Base-by-base conservation (phyloP, 2,113 vertebrate genomes). In the Stictonetta naevosa region DNA sequence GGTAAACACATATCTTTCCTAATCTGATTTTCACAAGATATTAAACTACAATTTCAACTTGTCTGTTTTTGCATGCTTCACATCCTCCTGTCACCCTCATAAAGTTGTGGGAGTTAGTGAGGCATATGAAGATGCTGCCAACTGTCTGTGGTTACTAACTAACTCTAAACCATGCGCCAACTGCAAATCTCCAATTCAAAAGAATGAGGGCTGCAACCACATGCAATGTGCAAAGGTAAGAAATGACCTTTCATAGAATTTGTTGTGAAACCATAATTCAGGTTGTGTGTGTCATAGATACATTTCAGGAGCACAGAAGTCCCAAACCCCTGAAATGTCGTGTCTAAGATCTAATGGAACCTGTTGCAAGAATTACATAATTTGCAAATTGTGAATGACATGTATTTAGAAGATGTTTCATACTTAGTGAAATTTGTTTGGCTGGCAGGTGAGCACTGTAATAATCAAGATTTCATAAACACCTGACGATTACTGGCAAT, bases 141-240 rank as follows among this genome's bases (percentile, higher is more conserved):
- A 99, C 97, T 99, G 99, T 97, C 98, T 99, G 79, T 99, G 99
- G 99, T 96, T 99, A 92, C 98, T 99, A 86, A 99, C 98, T 13
- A 99, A 99, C 98, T 98, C 99, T 89, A 99, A 99, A 95, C 97
- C 99, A 13, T 99, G 99, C 52, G 99, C 99, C 97, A 99, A 99
- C 95, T 99, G 99, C 98, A 99, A 99, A 97, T 99, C 99, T 87
- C 99, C 99, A 3, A 99, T 99, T 96, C 99, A 99, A 98, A 99
- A 99, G 98, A 99, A 99, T 3, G 99, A 99, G 94, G 99, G 99
- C 91, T 99, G 99, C 97, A 99, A 99, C 97, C 99, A 99, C 97
- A 99, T 99, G 99, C 99, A 99, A 82, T 99, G 99, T 98, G 99
- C 99, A 82, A 99, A 99, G 99, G 99, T 99, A 95, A 97, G 96